Conservation (phyloP, 2,888 invertebrate genomes). For the Oscheius sp. region DNA sequence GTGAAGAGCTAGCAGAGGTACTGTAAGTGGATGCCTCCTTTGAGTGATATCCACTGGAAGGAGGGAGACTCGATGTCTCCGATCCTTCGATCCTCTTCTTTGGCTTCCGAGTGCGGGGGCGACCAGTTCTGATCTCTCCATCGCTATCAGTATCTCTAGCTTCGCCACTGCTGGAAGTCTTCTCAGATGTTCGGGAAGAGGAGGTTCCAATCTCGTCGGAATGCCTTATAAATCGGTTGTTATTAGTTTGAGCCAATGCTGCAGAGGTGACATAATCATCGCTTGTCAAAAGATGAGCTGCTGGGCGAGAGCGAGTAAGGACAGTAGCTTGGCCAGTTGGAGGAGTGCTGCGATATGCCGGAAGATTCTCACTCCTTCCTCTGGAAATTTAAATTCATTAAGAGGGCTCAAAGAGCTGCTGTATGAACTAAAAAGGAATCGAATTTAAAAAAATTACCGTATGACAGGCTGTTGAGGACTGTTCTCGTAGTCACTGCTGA, state of each 20-base stretch:
- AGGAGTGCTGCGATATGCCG: constrained; percentile 55
- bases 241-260: constrained; percentile 42
- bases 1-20: constrained; percentile 52
- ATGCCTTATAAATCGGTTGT: constrained; percentile 31
- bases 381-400: constrained; percentile 29
- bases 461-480: constrained; percentile 43
- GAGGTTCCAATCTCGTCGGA: constrained; percentile 51
- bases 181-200: constrained; percentile 44
- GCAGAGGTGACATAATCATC: constrained; percentile 64
- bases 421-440: no score
- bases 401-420: no score
- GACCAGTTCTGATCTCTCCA: constrained; percentile 30
- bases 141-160: constrained; percentile 51
- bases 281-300: constrained; percentile 55
- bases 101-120: constrained; percentile 34
- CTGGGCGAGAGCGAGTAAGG: constrained; percentile 41
- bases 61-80: constrained; percentile 44
- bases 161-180: constrained; percentile 47
- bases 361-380: constrained; percentile 50
- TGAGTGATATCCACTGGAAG: constrained; percentile 66
- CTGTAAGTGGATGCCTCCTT: constrained; percentile 59
- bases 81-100: constrained; percentile 33
- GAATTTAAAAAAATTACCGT: constrained; percentile 3
- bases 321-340: constrained; percentile 54
- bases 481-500: constrained; percentile 54